Base-by-base conservation (phyloP, 2,797 vertebrate species). In the Lophius americanus region DNA sequence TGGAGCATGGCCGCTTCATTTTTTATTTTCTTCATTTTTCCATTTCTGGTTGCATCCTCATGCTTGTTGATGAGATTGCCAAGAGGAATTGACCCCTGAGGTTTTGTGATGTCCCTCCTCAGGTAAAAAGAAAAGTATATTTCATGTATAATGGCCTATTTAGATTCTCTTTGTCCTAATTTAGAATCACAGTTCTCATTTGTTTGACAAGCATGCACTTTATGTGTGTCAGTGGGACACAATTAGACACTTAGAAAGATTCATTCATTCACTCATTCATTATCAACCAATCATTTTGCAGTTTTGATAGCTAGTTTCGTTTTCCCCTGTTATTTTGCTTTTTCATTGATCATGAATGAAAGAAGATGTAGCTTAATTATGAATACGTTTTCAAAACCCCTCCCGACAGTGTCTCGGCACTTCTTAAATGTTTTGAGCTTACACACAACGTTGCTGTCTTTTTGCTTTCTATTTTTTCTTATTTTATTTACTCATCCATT, bases 11-110 rank as follows among this genome's bases (percentile, higher is more conserved):
- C 55, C 49, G 59, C 72, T 79, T 66, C 56, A 72, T 85, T 88
- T 64, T 46, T 67, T 63, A 50, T 57, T 74, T 66, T 50, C 5
- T 50, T 9, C 51, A 60, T 60, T 69, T 63, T 66, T n/a, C 8
- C 13, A 12, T 58, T 76, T 64, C 63, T 75, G 84, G 82, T 78
- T 73, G 75, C 73, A 73, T 87, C 78, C 59, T 88, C 76, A 79
- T 82, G 87, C 88, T 81, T 82, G 86, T 81, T 83, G 83, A 89
- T 87, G 84, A 87, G 76, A 86, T 74, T 85, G 79, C 81, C 73
- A 32, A 53, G 41, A 68, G 77, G 75, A 86, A 88, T 62, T 66
- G 71, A 73, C 60, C 75, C 70, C 52, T 8, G 49, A 73, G 76
- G 84, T 81, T 82, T 64, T 33, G 14, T 33, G 68, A 66, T 75